phyloP scores from a whole-genome alignment of 2,888 invertebrate genomes.

The Limenitis camilla region DNA sequence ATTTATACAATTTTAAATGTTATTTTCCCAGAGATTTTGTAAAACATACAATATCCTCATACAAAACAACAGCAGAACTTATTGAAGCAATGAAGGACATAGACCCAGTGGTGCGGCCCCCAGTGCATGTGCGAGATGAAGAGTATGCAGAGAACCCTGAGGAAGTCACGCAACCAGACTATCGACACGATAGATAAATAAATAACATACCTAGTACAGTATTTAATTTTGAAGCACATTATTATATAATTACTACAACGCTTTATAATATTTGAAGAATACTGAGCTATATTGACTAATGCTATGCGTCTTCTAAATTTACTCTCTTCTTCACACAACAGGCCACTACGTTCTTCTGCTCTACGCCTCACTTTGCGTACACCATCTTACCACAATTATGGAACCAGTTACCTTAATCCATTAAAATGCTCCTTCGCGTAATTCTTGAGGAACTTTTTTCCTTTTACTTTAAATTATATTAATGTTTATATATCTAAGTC shows the following conservation, averaged over 20 bases:
- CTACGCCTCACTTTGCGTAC: too few species aligned
- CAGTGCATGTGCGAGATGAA: conserved; percentile 22
- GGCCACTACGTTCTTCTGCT: too few species aligned
- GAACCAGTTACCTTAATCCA: too few species aligned
- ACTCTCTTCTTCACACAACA: too few species aligned
- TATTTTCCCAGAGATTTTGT: conserved; percentile 52
- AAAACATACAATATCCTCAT: conserved; percentile 52
- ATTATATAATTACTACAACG: not conserved
- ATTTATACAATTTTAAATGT: not conserved
- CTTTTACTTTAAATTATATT: too few species aligned
- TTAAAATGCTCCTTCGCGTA: too few species aligned
- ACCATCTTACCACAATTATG: too few species aligned
- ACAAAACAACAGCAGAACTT: conserved; percentile 55
- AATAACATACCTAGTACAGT: not conserved
- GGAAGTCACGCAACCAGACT: conserved; percentile 30
- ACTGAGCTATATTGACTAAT: too few species aligned
- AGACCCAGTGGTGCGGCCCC: conserved; percentile 29
- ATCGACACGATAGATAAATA: conserved; percentile 26
- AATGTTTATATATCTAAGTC: too few species aligned
- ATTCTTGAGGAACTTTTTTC: too few species aligned
- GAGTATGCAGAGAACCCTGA: conserved; percentile 19
- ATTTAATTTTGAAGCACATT: not conserved
- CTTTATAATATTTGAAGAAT: too few species aligned
- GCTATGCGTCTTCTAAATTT: too few species aligned
- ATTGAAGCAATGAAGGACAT: conserved; percentile 48